Base-by-base conservation (phyloP, 2,888 invertebrate genomes). In the Yponomeuta cagnagella region DNA sequence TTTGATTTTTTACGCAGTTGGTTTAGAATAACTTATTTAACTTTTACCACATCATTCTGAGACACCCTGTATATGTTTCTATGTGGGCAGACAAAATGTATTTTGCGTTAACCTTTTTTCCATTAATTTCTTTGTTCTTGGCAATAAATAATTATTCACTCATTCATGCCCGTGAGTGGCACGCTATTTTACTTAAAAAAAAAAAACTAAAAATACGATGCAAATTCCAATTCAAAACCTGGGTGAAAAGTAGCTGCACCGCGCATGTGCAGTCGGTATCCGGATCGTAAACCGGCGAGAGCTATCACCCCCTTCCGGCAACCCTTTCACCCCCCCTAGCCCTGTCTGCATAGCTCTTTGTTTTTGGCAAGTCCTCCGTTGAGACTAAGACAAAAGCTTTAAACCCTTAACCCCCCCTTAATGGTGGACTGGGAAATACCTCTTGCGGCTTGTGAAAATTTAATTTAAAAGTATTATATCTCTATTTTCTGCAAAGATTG, bases 201-300 rank as follows among this genome's bases (percentile, higher is more conserved):
- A n/a, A 23, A 43, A 43, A 43, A 43, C 6, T 5, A 43, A 43
- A 43, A 43, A 43, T 43, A 43, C 43, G 1, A 52, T 70, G 70
- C 66, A 70, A 70, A 70, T 70, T 67, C 66, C 66, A 48, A 70
- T 68, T 52, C 48, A 83, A 58, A 82, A 79, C 82, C 77, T 77
- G 78, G 78, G 76, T 72, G 68, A 31, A 10, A 74, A 74, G 3
- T 74, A 76, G 76, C 76, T 88, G 87, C 89, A 89, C 30, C 79
- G 88, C 90, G 90, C 90, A 90, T 90, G 90, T 87, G 89, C 90
- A 84, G 81, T 82, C 79, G 82, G 84, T 86, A 87, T 87, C 88
- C 86, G 68, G 87, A 84, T 90, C 91, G 89, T 92, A 91, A 91
- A 92, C 90, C 84, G 83, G 89, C 88, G 84, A 89, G 88, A 85